These are phyloP conservation scores for Regulus satrapa DNA, from an alignment of 2,113 vertebrate genomes.

Conservation along the genomic window DNA sequence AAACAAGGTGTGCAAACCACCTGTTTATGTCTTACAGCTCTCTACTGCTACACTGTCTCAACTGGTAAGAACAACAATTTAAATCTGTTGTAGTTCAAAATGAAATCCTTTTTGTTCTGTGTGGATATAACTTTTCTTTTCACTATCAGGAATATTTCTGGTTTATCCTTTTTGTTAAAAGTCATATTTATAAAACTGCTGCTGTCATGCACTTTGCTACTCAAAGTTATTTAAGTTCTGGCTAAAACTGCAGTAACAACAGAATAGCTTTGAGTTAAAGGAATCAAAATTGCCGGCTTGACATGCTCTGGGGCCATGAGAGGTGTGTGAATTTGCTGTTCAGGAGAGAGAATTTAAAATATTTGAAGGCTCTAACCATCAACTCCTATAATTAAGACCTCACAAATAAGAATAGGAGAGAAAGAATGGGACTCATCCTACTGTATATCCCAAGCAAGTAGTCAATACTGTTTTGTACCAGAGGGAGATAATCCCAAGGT, in stretches of 20 bases:
- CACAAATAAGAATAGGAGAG: neutral
- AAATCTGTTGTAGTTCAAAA: neutral
- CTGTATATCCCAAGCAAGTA: neutral
- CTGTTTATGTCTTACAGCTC: neutral
- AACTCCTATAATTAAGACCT: neutral
- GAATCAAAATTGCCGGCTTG: neutral
- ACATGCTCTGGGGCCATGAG: neutral
- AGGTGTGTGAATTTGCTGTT: neutral
- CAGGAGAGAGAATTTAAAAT: neutral
- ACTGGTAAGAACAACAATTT: rapidly evolving
- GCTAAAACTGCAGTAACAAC: neutral
- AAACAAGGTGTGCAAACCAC: neutral
- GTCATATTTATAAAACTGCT: neutral
- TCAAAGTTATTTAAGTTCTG: neutral
- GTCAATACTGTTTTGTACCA: neutral
- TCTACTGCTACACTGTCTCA: rapidly evolving
- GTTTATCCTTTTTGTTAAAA: neutral
- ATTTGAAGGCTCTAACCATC: neutral
- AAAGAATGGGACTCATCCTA: neutral
- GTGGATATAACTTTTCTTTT: neutral
- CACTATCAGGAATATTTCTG: neutral
- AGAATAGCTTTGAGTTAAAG: neutral
- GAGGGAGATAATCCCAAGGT: neutral
- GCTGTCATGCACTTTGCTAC: neutral
- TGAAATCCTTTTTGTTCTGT: neutral